Conservation (phyloP, 2,113 vertebrate species). For the Microcebus lehilahytsara region DNA sequence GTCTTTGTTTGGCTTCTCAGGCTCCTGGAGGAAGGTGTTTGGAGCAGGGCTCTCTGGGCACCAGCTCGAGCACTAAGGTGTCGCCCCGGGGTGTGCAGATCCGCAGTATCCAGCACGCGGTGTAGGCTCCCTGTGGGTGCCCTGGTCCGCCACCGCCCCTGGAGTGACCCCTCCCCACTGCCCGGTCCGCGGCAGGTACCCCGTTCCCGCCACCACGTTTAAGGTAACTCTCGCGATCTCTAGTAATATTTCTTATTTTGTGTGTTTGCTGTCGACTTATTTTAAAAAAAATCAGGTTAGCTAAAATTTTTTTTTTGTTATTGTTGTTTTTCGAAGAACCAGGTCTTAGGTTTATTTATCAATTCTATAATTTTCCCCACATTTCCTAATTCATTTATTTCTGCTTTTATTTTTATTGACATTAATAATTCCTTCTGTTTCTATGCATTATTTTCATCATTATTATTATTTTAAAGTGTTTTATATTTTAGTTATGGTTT, state of each 20-base stretch:
- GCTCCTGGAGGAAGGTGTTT: slow-evolving; percentile 34
- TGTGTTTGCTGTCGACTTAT: neutral
- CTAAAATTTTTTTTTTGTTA: neutral
- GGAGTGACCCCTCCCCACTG: too few species aligned
- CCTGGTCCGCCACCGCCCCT: too few species aligned
- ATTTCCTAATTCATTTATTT: neutral
- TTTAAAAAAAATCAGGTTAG: neutral
- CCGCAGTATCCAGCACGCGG: too few species aligned
- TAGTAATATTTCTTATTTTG: neutral
- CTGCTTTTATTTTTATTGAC: neutral
- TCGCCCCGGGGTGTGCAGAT: too few species aligned
- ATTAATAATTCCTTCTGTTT: neutral
- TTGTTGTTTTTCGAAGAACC: neutral
- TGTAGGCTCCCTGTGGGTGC: too few species aligned
- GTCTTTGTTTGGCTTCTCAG: slow-evolving; percentile 48
- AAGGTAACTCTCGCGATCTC: neutral
- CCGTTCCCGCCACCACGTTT: too few species aligned
- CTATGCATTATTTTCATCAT: neutral
- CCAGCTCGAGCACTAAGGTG: neutral
- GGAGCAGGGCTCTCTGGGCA: slow-evolving; percentile 34
- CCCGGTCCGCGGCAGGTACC: too few species aligned
- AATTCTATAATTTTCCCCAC: neutral
- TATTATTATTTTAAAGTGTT: neutral
- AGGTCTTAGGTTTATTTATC: neutral
- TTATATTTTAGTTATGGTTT: neutral